phyloP scores from a whole-genome alignment of 2,888 invertebrate genomes.

The Drosophila infuscata region DNA sequence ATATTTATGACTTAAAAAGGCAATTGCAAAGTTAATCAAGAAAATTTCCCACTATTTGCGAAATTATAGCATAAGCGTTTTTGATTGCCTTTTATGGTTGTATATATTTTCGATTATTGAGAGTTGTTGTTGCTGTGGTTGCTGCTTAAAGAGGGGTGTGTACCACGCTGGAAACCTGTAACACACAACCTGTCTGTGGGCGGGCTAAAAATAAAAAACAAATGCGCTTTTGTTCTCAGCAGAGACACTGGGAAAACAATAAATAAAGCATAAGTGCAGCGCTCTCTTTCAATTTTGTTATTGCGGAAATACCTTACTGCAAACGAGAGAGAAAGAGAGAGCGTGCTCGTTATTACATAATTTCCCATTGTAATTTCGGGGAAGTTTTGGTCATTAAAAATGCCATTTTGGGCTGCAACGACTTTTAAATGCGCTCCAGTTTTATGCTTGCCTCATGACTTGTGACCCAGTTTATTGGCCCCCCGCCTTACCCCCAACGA shows the following conservation, averaged over 20 bases:
- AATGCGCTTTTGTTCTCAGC: constrained; percentile 74
- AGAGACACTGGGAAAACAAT: constrained; percentile 32
- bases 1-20: constrained; percentile 2
- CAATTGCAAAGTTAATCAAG: constrained; percentile 18
- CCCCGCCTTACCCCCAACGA: constrained; percentile 25
- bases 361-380: constrained; percentile 64
- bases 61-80: constrained; percentile 22
- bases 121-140: constrained; percentile 10
- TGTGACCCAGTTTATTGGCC: constrained; percentile 69
- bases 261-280: constrained; percentile 62
- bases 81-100: constrained; percentile 9
- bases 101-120: constrained; percentile 3
- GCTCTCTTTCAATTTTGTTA: constrained; percentile 22
- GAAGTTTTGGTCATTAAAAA: constrained; percentile 73
- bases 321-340: neutral
- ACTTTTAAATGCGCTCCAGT: constrained; percentile 77
- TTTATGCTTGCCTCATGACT: constrained; percentile 43
- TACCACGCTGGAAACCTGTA: constrained; percentile 52
- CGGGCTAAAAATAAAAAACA: constrained; percentile 57
- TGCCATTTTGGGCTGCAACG: constrained; percentile 68
- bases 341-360: constrained; percentile 61
- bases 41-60: constrained; percentile 15
- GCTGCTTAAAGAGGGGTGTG: constrained; percentile 56
- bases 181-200: constrained; percentile 38
- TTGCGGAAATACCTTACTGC: constrained; percentile 65